Base-by-base conservation (phyloP, 2,797 vertebrate species). In the Sebastes reedi region DNA sequence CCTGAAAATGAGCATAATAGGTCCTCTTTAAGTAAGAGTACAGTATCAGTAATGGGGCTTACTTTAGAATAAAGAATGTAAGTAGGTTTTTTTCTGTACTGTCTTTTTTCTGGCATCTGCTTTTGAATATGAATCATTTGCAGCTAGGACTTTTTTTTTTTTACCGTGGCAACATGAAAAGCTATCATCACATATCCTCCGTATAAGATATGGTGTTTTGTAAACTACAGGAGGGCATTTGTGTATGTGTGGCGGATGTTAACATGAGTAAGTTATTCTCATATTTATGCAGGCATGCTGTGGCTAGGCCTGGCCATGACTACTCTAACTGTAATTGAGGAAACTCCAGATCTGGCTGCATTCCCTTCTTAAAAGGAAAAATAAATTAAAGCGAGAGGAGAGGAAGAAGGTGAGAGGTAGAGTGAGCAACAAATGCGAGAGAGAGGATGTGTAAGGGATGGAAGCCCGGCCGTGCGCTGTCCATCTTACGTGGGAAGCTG, bases 321-420 rank as follows among this genome's bases (percentile, higher is more conserved):
- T 75, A 62, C 80, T 89, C 68, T 36, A 82, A 87, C 90, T 88
- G 84, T 86, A 92, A 92, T 90, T 91, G 81, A 89, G 82, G 86
- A 82, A 92, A 82, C 73, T 91, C 67, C 27, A 66, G 80, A 74
- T 85, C 80, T 77, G 73, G 69, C 78, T 61, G 2, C 10, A 27
- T 84, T 85, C 54, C 71, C 67, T 55, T 16, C 65, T 82, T 84
- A 70, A 93, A 91, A 86, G 69, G 65, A 46, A 46, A 88, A 90
- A 90, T 75, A 83, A 90, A 87, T 82, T 65, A 80, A 91, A 85
- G 83, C 75, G 52, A 87, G 73, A 82, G 54, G 77, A 52, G 75
- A 75, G 36, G 75, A 72, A 69, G 42, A 81, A 73, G 65, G 72
- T 81, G 70, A 85, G 82, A 78, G 65, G 65, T 13, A 67, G 75